Evolutionary conservation across 35 echinoderm and acorn worm genomes (phyloP), one percentile per base, ranked within the genome.

Genomic region (Patiria miniata): DNA sequence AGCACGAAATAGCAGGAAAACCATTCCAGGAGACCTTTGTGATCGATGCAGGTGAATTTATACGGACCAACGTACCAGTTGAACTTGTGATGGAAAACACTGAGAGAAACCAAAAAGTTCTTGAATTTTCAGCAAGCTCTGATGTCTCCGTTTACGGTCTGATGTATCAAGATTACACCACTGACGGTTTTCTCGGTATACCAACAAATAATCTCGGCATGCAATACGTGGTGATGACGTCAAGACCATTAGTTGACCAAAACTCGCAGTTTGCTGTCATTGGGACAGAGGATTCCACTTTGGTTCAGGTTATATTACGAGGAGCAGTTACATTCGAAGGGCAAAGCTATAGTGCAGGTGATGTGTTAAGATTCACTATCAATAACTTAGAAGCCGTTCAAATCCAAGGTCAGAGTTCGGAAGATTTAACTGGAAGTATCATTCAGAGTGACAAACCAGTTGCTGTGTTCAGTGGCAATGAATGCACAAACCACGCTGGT

Each of bases 151-250:
- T 78, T 6, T 93, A 93, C 60, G 91, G 85, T 39, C 36, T 88
- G 0, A 77, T 61, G 30, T 83, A 60, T 50, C 40, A 34, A 15
- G 18, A 37, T 37, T 93, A 21, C 53, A 79, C 91, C 38, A 88
- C 91, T 5, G 91, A 93, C 78, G 86, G 79, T 16, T 93, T 93
- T 33, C 83, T 93, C 26, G 91, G 50, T 14, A 93, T 93, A 36
- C 91, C 91, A 0, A 78, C 69, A 55, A 82, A 59, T 44, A 83
- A 85, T 33, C 85, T 93, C 47, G 91, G 91, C 6, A 40, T 85
- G 51, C 51, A 77, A 28, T 80, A 93, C 42, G 54, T 93, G 1
- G 80, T 61, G n/a, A 34, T 79, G 79, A 61, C 21, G 51, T 37
- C 81, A 28, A 10, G 22, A 37, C n/a, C 52, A 5, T 32, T 26